phyloP scores from a whole-genome alignment of 1,140 invertebrate species.

The Tetramorium parvispinum region DNA sequence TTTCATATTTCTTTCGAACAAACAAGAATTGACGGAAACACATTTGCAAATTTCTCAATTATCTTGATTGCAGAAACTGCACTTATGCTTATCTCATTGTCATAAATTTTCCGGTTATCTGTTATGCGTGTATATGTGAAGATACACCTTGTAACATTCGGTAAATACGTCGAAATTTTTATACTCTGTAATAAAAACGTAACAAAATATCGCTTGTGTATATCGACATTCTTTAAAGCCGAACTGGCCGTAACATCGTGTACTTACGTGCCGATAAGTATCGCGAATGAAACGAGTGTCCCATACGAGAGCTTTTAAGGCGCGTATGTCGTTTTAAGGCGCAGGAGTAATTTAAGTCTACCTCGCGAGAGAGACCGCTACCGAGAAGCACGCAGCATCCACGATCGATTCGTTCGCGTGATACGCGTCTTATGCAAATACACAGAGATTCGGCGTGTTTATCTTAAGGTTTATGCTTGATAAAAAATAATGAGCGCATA shows the following conservation, averaged over 20 bases:
- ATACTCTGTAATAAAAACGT: slow-evolving; percentile 52
- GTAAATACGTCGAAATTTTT: slow-evolving; percentile 44
- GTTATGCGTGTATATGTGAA: slow-evolving; percentile 1
- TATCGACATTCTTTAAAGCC: slow-evolving; percentile 61
- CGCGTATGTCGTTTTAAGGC: slow-evolving; percentile 56
- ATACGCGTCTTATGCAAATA: slow-evolving; percentile 59
- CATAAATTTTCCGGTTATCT: slow-evolving; percentile 28
- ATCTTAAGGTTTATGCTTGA: slow-evolving; percentile 13
- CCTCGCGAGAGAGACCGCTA: slow-evolving; percentile 56
- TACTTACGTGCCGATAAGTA: slow-evolving; percentile 71
- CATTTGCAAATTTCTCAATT: slow-evolving; percentile 42
- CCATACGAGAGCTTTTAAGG: slow-evolving; percentile 67
- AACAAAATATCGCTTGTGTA: slow-evolving; percentile 54
- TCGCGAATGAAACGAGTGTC: slow-evolving; percentile 67
- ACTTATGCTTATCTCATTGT: slow-evolving; percentile 10
- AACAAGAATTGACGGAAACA: background rate
- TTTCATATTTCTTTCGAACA: background rate
- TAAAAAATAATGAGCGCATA: slow-evolving; percentile 18
- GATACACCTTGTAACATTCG: slow-evolving; percentile 21
- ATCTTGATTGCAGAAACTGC: slow-evolving; percentile 18
- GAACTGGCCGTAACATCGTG: slow-evolving; percentile 70
- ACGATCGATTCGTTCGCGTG: slow-evolving; percentile 57
- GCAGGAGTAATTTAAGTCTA: slow-evolving; percentile 70
- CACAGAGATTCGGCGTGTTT: slow-evolving; percentile 28
- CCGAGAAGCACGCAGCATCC: slow-evolving; percentile 63